These are phyloP conservation scores for Caenorhabditis uteleia DNA, from an alignment of 2,888 invertebrate species.

Conservation along the genomic window DNA sequence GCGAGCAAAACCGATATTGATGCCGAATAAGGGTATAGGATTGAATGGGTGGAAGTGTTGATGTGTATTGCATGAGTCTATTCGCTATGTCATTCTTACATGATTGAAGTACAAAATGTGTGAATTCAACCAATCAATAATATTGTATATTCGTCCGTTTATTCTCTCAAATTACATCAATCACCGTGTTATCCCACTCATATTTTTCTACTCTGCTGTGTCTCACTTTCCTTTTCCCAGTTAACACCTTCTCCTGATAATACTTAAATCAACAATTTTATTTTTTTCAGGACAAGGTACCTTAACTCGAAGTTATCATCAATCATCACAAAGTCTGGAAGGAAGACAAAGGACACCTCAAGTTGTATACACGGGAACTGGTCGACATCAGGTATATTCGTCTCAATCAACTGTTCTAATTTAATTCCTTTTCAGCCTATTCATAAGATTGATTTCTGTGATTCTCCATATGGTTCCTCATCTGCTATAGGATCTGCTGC, in stretches of 20 bases:
- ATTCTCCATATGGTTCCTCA: slow-evolving; percentile 61
- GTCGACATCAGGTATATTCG: slow-evolving; percentile 57
- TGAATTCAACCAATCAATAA: too few relatives aligned
- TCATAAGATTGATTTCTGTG: slow-evolving; percentile 57
- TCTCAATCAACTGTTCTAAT: neutral
- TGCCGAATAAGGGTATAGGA: neutral
- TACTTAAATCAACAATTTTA: slow-evolving; percentile 1
- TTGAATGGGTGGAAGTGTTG: too few relatives aligned
- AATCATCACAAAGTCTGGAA: slow-evolving; percentile 65
- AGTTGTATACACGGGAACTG: slow-evolving; percentile 68
- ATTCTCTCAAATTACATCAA: neutral
- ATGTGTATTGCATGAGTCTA: too few relatives aligned
- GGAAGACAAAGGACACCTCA: slow-evolving; percentile 65
- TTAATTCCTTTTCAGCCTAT: slow-evolving; percentile 52
- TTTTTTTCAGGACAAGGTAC: slow-evolving; percentile 61
- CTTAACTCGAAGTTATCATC: slow-evolving; percentile 63
- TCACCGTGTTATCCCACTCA: neutral
- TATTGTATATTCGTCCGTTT: too few relatives aligned
- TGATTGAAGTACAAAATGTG: too few relatives aligned
- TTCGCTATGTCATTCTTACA: too few relatives aligned
- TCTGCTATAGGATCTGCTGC: slow-evolving; percentile 49
- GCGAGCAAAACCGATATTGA: slow-evolving; percentile 7
- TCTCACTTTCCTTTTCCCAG: neutral
- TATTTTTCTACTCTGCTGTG: neutral
- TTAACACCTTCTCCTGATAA: neutral